A percentile compares a stretch with the other conserved stretches of the same genome.
Conservation (phyloP, 2,797 vertebrate species). For the Podarcis lilfordi region DNA sequence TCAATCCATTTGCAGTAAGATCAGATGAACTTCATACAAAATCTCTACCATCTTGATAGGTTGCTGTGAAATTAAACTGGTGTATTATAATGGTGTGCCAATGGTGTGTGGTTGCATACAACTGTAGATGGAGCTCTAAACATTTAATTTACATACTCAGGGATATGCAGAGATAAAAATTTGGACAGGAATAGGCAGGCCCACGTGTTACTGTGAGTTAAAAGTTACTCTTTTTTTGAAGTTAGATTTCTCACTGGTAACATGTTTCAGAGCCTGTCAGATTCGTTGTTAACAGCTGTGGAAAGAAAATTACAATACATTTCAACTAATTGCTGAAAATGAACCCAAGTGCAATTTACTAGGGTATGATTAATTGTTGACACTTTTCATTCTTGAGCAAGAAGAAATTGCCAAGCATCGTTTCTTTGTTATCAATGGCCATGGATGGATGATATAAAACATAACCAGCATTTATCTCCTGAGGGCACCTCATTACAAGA, state of each 20-base stretch:
- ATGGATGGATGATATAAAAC: background rate
- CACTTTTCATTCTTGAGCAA: background rate
- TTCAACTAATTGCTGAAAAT: slow-evolving; percentile 26
- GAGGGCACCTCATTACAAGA: background rate
- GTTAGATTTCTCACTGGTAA: background rate
- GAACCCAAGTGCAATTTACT: background rate
- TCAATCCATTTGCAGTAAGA: too few species aligned
- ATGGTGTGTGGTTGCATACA: background rate
- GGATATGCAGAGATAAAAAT: too few species aligned
- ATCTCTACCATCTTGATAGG: too few species aligned
- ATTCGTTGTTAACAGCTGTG: slow-evolving; percentile 19
- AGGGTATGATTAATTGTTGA: background rate
- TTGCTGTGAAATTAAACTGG: too few species aligned
- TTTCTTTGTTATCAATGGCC: background rate
- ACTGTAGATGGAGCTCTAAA: background rate
- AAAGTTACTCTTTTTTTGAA: background rate
- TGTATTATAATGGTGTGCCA: too few species aligned
- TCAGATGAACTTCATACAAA: too few species aligned
- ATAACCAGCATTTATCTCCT: background rate
- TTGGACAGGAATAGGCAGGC: background rate
- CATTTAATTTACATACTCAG: background rate
- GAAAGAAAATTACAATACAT: slow-evolving; percentile 8
- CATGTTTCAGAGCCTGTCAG: slow-evolving; percentile 14
- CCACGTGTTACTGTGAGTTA: background rate
- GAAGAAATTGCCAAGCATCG: background rate